A percentile compares a stretch with the other conserved stretches of the same genome.
Evolutionary conservation across 2,113 vertebrate genomes (phyloP).

Genomic region (Pseudopipra pipra): DNA sequence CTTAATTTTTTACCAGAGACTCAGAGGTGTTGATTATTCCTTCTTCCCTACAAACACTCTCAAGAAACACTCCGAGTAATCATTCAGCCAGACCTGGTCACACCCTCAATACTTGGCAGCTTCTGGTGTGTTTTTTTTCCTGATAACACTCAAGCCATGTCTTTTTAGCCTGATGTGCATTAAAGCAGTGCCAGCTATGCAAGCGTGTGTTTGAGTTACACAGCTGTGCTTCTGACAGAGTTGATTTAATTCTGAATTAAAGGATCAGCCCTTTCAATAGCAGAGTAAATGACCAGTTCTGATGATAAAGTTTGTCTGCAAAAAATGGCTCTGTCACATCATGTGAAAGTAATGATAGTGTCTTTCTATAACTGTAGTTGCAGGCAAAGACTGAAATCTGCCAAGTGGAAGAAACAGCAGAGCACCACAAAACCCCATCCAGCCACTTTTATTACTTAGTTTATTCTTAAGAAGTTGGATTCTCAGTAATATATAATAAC

Average conservation of each 20-base stretch:
- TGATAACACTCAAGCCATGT: constrained; percentile 1
- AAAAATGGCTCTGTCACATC: not conserved
- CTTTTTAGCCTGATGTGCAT: not conserved
- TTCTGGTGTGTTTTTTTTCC: not conserved
- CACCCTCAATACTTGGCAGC: not conserved
- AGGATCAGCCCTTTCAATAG: not conserved
- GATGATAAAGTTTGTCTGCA: not conserved
- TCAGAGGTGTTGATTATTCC: not conserved
- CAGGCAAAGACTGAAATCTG: not conserved
- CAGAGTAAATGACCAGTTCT: not conserved
- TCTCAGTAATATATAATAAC: not conserved
- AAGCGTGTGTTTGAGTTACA: not conserved
- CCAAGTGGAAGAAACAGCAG: not conserved
- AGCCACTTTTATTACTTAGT: not conserved
- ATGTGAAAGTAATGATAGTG: not conserved
- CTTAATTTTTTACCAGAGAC: not conserved
- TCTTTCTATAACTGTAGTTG: not conserved
- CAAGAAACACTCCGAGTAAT: not conserved
- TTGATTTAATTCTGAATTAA: constrained; percentile 6
- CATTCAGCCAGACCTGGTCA: constrained; percentile 35
- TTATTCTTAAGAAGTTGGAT: not conserved
- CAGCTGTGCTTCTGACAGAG: not conserved
- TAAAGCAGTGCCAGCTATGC: not conserved
- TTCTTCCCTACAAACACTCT: not conserved
- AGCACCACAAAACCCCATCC: not conserved